Conservation (phyloP, 2,797 vertebrate genomes). For the Leptoclinus maculatus region DNA sequence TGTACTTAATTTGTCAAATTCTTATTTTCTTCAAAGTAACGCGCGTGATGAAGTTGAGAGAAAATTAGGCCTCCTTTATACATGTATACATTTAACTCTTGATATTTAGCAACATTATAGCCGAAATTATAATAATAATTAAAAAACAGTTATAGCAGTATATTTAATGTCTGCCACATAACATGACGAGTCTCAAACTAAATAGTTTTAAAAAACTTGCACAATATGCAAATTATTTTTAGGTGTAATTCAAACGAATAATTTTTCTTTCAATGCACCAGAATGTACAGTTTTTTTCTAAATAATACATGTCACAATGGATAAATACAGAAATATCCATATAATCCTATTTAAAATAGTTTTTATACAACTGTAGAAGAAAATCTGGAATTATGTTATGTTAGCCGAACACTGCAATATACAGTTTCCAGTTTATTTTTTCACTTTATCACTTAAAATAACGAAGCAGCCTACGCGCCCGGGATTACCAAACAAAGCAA, state of each 20-base stretch:
- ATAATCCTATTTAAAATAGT: not conserved
- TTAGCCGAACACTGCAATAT: not conserved
- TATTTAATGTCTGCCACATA: not conserved
- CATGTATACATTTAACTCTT: not conserved
- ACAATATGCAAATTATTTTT: not conserved
- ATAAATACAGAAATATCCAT: not conserved
- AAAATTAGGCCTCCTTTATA: not conserved
- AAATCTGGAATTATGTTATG: not conserved
- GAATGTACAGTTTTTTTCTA: not conserved
- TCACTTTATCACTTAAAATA: not conserved
- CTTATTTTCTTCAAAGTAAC: not conserved
- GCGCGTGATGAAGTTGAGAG: not conserved
- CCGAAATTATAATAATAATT: not conserved
- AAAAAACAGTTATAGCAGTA: not conserved
- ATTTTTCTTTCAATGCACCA: not conserved
- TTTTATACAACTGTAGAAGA: not conserved
- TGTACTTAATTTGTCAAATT: not conserved
- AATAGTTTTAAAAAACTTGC: not conserved
- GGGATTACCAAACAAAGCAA: not conserved
- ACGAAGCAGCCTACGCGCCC: not conserved
- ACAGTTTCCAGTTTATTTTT: not conserved
- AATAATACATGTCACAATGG: not conserved
- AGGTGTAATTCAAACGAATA: not conserved
- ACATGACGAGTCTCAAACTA: not conserved
- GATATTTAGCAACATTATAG: not conserved